phyloP scores from a whole-genome alignment of 2,888 invertebrate species.

The Scaeva pyrastri region DNA sequence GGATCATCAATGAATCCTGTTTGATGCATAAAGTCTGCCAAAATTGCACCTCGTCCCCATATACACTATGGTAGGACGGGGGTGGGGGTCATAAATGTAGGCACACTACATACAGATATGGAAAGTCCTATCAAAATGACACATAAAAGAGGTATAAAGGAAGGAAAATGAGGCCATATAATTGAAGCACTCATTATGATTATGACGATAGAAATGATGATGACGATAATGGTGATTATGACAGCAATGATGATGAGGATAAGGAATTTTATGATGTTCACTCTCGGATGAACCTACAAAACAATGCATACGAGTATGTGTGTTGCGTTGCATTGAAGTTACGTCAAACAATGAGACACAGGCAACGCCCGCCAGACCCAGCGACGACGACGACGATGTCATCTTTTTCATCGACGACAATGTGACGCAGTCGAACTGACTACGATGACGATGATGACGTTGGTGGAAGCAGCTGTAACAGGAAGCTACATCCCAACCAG shows the following conservation, averaged over 20 bases:
- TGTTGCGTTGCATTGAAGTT: conserved; percentile 22
- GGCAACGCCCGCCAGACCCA: not conserved
- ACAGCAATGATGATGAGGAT: conserved; percentile 6
- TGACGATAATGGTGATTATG: conserved; percentile 25
- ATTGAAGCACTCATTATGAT: conserved; percentile 68
- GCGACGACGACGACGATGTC: not conserved
- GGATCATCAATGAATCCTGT: conserved; percentile 48
- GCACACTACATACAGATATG: not conserved
- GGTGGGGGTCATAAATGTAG: not conserved
- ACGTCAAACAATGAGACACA: conserved; percentile 20
- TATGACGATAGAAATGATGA: conserved; percentile 43
- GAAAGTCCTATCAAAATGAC: not conserved
- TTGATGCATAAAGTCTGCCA: conserved; percentile 44
- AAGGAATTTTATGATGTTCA: conserved; percentile 17
- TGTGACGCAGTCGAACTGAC: conserved; percentile 6
- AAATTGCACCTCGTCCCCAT: conserved; percentile 39
- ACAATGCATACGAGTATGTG: not conserved
- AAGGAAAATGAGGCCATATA: conserved; percentile 51
- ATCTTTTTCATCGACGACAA: not conserved
- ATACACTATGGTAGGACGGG: not conserved
- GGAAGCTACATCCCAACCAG: conserved; percentile 8
- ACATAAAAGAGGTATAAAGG: conserved; percentile 1
- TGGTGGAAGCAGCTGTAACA: not conserved
- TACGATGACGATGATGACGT: not conserved
- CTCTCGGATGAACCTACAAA: conserved; percentile 41